These are phyloP conservation scores for Proisotoma minuta DNA, from an alignment of 2,888 invertebrate species.

Conservation along the genomic window DNA sequence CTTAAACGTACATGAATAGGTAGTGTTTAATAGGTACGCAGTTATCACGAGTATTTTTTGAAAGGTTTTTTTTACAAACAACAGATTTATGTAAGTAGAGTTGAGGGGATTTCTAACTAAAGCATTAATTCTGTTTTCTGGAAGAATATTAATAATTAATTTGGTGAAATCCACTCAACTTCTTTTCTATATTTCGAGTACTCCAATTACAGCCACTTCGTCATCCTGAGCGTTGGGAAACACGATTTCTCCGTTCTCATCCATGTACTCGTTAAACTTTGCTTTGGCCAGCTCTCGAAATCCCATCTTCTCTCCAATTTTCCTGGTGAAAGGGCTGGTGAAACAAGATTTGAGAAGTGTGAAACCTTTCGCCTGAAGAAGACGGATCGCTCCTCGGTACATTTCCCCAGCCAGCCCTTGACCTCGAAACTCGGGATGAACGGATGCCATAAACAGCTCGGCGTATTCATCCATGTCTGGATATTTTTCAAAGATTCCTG, in stretches of 20 bases:
- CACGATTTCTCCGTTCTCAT: constrained; percentile 33
- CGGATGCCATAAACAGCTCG: constrained; percentile 41
- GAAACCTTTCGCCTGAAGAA: constrained; percentile 32
- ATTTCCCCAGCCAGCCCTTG: constrained; percentile 40
- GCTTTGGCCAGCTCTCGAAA: constrained; percentile 35
- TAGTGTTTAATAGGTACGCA: no score
- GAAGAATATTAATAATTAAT: no score
- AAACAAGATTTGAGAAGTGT: constrained; percentile 38
- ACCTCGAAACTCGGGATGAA: constrained; percentile 37
- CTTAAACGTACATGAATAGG: no score
- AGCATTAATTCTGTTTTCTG: no score
- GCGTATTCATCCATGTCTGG: constrained; percentile 36
- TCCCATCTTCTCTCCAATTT: constrained; percentile 40
- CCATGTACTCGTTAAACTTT: constrained; percentile 33
- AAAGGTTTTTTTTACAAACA: no score
- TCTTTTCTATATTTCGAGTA: constrained; percentile 31
- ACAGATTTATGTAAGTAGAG: no score
- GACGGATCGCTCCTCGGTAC: constrained; percentile 33
- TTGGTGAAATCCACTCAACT: background rate
- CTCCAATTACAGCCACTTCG: constrained; percentile 32
- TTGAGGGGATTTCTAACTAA: no score
- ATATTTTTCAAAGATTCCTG: constrained; percentile 32
- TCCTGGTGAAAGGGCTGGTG: constrained; percentile 37
- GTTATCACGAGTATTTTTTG: no score
- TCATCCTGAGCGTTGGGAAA: constrained; percentile 34